Percentiles rank a stretch among this genome's conserved stretches.
phyloP scores from a whole-genome alignment of 2,797 vertebrate species.

The Siniperca obscura region DNA sequence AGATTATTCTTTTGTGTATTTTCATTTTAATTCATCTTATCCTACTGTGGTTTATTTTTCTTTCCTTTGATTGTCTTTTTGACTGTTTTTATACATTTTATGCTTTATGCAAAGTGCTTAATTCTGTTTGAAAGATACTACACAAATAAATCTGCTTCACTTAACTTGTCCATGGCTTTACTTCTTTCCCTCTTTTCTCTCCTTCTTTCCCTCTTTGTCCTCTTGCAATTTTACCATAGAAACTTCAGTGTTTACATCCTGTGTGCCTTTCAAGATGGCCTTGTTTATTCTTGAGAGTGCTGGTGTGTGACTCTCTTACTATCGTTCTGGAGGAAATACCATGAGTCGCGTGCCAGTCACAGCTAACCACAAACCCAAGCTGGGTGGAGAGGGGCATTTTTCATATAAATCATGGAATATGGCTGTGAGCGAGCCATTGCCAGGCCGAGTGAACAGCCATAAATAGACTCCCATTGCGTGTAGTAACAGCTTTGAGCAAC shows the following conservation, averaged over 20 bases:
- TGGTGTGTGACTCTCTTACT: constrained; percentile 74
- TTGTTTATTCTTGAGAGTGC: constrained; percentile 69
- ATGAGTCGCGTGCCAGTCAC: constrained; percentile 79
- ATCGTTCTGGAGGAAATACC: constrained; percentile 79
- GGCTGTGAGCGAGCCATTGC: constrained; percentile 70
- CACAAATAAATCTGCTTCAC: constrained; percentile 43
- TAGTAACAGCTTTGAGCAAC: constrained; percentile 76
- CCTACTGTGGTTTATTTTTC: background rate
- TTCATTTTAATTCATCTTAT: background rate
- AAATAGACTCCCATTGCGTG: constrained; percentile 77
- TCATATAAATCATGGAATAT: constrained; percentile 81
- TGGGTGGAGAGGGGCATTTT: constrained; percentile 80
- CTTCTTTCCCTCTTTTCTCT: background rate
- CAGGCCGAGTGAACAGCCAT: constrained; percentile 64
- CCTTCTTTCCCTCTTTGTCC: constrained; percentile 40
- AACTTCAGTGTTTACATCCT: constrained; percentile 72
- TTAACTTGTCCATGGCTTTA: background rate
- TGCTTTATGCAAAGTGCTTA: background rate
- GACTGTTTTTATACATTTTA: background rate
- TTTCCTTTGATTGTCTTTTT: background rate
- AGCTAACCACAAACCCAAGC: constrained; percentile 76
- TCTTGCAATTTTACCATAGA: constrained; percentile 59
- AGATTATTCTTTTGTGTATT: background rate
- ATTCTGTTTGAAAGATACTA: constrained; percentile 11
- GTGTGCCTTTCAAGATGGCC: constrained; percentile 58